Evolutionary conservation across 2,113 vertebrate genomes (phyloP).

Genomic region (Columba janthina): DNA sequence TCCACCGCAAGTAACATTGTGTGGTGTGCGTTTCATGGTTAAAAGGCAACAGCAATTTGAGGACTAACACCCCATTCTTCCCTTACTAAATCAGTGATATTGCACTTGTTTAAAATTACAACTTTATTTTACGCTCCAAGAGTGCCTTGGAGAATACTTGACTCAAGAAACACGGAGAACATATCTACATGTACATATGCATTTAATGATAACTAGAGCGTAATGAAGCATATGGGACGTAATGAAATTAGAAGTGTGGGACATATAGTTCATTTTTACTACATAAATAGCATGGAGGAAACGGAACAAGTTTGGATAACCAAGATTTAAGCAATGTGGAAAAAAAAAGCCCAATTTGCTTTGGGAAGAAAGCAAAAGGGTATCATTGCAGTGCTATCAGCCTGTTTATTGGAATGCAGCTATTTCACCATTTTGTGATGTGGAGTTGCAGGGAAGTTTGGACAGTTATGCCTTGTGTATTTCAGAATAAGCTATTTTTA

Average conservation of each 20-base stretch:
- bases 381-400: rapidly evolving
- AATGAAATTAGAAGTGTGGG: background rate
- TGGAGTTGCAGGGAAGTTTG: background rate
- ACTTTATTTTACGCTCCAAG: background rate
- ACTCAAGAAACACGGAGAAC: background rate
- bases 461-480: background rate
- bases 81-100: background rate
- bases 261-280: background rate
- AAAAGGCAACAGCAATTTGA: constrained; percentile 31
- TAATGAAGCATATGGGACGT: background rate
- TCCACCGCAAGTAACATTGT: background rate
- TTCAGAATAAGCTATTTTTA: background rate
- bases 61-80: background rate
- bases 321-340: background rate
- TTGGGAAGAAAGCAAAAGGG: background rate
- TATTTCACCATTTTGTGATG: background rate
- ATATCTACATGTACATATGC: background rate
- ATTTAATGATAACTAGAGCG: background rate
- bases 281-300: background rate
- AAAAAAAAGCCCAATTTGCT: background rate
- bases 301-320: background rate
- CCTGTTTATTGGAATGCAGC: background rate
- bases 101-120: constrained; percentile 26
- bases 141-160: background rate
- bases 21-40: background rate